Evolutionary conservation across 2,113 vertebrate genomes (phyloP).

Genomic region (Gnathonemus echidnorhynchus): DNA sequence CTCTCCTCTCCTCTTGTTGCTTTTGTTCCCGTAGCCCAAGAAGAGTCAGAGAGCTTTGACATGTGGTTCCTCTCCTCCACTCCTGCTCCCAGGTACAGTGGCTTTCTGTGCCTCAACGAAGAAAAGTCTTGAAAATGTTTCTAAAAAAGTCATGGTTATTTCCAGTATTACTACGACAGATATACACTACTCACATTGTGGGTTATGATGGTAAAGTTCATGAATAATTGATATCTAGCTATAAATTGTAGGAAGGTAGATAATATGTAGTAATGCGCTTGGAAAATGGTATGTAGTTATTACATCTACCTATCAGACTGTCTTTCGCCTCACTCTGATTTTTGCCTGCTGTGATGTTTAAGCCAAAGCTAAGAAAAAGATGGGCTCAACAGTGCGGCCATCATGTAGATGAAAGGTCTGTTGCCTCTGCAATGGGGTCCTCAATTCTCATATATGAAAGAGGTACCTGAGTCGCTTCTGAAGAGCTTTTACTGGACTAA

Average conservation of each 20-base stretch:
- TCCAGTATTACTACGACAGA: neutral
- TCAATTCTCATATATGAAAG: neutral
- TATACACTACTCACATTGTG: neutral
- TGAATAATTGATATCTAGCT: neutral
- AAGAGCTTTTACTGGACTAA: neutral
- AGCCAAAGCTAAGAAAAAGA: neutral
- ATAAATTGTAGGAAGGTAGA: conserved; percentile 5
- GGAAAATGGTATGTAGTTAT: neutral
- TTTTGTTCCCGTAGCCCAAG: conserved; percentile 11
- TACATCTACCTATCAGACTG: conserved; percentile 15
- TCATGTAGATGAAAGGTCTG: neutral
- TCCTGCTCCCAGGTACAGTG: conserved; percentile 10
- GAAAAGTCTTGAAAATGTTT: neutral
- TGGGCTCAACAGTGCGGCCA: neutral
- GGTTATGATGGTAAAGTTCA: neutral
- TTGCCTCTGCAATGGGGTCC: neutral
- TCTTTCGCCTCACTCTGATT: conserved; percentile 19
- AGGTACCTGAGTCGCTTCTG: neutral
- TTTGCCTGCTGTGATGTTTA: neutral
- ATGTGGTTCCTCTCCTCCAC: conserved; percentile 1
- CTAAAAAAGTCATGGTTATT: neutral
- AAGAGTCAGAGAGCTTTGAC: neutral
- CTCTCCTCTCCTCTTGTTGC: neutral
- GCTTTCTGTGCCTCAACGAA: neutral
- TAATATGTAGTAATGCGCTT: conserved; percentile 9